Evolutionary conservation across 1,140 invertebrate species (phyloP).

Genomic region (Phenacoccus solenopsis): DNA sequence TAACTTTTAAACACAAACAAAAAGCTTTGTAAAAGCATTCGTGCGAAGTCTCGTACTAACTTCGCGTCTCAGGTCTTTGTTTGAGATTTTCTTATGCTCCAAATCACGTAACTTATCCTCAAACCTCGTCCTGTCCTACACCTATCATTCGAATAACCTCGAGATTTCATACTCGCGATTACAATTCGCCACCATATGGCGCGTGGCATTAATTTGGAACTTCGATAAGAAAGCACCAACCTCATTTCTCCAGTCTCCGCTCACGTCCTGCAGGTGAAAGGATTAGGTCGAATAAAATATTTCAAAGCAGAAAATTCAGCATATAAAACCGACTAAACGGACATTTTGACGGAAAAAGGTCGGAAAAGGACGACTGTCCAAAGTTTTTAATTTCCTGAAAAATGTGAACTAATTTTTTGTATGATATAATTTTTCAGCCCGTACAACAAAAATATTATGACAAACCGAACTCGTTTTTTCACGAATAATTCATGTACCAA

Average conservation of each 20-base stretch:
- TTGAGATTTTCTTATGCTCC: too few species aligned
- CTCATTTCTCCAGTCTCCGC: too few species aligned
- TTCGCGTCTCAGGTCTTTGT: too few species aligned
- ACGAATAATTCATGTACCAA: not conserved
- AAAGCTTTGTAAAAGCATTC: not conserved
- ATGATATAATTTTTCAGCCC: not conserved
- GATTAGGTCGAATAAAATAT: not conserved
- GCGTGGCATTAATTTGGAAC: too few species aligned
- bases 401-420: not conserved
- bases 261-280: too few species aligned
- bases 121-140: too few species aligned
- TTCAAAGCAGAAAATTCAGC: not conserved
- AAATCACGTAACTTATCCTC: too few species aligned
- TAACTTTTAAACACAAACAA: not conserved
- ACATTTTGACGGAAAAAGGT: not conserved
- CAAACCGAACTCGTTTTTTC: not conserved
- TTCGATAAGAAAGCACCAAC: too few species aligned
- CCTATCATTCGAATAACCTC: too few species aligned
- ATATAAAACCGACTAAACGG: not conserved
- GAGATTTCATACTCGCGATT: too few species aligned
- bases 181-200: too few species aligned
- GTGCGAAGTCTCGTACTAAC: too few species aligned
- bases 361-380: not conserved
- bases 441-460: not conserved
- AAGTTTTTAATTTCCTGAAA: not conserved